These are phyloP conservation scores for Corapipo altera DNA, from an alignment of 2,113 vertebrate species.

Conservation along the genomic window DNA sequence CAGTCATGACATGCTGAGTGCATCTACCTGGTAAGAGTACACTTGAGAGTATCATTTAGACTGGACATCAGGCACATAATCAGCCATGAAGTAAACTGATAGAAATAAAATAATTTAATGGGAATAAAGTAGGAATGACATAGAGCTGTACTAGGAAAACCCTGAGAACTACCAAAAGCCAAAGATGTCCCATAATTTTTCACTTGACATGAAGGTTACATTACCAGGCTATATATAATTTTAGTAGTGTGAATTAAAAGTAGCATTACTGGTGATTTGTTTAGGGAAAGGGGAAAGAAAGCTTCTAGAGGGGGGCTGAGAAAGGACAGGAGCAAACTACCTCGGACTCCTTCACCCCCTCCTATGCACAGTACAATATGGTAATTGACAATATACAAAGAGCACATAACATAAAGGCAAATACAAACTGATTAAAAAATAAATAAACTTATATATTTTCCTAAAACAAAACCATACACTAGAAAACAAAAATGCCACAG, in stretches of 20 bases:
- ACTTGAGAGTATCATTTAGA: conserved; percentile 79
- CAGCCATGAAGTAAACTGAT: neutral
- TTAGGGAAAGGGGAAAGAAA: neutral
- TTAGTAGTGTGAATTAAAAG: neutral
- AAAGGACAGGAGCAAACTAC: neutral
- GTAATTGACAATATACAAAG: conserved; percentile 51
- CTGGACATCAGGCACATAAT: neutral
- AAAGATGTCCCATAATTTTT: neutral
- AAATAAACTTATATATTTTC: neutral
- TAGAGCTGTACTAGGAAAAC: neutral
- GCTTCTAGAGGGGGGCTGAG: neutral
- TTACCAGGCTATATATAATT: neutral
- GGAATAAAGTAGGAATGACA: conserved; percentile 5
- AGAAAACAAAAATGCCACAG: conserved; percentile 67
- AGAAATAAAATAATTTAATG: neutral
- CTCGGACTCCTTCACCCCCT: neutral
- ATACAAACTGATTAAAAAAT: conserved; percentile 49
- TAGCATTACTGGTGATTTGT: neutral
- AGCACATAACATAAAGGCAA: conserved; percentile 61
- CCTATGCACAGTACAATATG: conserved; percentile 63
- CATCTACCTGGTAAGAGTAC: conserved; percentile 18
- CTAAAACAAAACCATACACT: conserved; percentile 47
- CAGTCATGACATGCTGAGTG: neutral
- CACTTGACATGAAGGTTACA: neutral
- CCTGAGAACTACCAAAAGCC: neutral